phyloP scores from a whole-genome alignment of 1,140 invertebrate genomes.

The Trichomalopsis sarcophagae region DNA sequence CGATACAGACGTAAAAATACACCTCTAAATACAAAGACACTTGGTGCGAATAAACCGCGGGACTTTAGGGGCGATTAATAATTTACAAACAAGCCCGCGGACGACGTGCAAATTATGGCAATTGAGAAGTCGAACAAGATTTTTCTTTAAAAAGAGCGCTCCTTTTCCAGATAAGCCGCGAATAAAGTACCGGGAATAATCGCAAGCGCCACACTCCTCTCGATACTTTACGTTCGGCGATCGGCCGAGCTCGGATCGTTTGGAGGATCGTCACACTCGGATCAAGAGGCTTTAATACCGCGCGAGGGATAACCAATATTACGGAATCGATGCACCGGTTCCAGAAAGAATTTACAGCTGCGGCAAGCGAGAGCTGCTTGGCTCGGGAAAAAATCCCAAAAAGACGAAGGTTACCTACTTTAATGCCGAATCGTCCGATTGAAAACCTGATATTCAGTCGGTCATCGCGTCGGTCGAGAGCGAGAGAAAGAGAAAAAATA shows the following conservation, averaged over 20 bases:
- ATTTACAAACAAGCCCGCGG: background rate
- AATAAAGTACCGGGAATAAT: conserved; percentile 17
- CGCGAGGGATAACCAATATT: conserved; percentile 3
- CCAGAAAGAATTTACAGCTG: conserved; percentile 32
- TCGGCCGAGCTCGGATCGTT: background rate
- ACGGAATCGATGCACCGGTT: conserved; percentile 35
- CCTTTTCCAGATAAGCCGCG: background rate
- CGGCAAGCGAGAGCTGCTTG: background rate
- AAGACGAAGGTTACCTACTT: conserved; percentile 59
- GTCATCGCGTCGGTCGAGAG: conserved; percentile 10
- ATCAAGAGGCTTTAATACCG: background rate
- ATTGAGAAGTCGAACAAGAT: background rate
- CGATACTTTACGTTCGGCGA: conserved; percentile 14
- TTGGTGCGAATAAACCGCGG: background rate
- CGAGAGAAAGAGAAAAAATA: conserved; percentile 4
- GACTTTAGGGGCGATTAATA: background rate
- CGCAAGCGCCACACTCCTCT: conserved; percentile 19
- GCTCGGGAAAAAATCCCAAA: conserved; percentile 19
- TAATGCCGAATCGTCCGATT: conserved; percentile 56
- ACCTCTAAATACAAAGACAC: background rate
- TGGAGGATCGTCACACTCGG: background rate
- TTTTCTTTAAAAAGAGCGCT: background rate
- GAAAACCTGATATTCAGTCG: conserved; percentile 61
- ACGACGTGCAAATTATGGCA: conserved; percentile 3
- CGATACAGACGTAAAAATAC: too few species aligned